A percentile compares a stretch with the other conserved stretches of the same genome.
These are phyloP conservation scores for Geopemphigus sp. DNA, from an alignment of 1,140 invertebrate species.

Conservation along the genomic window DNA sequence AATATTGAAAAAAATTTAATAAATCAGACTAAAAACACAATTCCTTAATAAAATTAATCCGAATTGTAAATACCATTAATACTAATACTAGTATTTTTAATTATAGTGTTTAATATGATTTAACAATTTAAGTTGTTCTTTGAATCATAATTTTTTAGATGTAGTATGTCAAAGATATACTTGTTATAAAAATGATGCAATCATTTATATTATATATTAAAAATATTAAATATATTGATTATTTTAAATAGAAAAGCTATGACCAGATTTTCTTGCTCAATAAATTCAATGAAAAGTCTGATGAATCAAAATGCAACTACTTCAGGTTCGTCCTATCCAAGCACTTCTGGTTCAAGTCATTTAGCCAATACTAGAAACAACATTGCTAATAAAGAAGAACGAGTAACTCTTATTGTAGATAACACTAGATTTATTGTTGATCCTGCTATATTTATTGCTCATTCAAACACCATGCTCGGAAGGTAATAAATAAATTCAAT, in stretches of 20 bases:
- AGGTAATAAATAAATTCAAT: slow-evolving; percentile 56
- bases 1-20: no score
- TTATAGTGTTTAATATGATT: no score
- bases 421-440: slow-evolving; percentile 85
- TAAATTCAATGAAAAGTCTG: slow-evolving; percentile 46
- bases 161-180: background rate
- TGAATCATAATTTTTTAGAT: no score
- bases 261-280: slow-evolving; percentile 38
- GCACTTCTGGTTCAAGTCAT: slow-evolving; percentile 14
- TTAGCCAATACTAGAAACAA: slow-evolving; percentile 54
- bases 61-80: no score
- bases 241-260: slow-evolving; percentile 52
- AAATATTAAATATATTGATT: background rate
- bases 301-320: slow-evolving; percentile 45
- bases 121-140: no score
- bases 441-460: slow-evolving; percentile 83
- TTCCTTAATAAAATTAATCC: no score
- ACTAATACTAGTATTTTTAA: no score
- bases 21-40: no score
- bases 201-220: background rate
- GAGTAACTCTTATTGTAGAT: slow-evolving; percentile 89
- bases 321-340: slow-evolving; percentile 27
- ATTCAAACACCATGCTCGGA: slow-evolving; percentile 91
- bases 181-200: background rate
- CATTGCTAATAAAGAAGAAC: slow-evolving; percentile 60